These are phyloP conservation scores for Labeo calbasu DNA, from an alignment of 2,797 vertebrate genomes.

Conservation along the genomic window DNA sequence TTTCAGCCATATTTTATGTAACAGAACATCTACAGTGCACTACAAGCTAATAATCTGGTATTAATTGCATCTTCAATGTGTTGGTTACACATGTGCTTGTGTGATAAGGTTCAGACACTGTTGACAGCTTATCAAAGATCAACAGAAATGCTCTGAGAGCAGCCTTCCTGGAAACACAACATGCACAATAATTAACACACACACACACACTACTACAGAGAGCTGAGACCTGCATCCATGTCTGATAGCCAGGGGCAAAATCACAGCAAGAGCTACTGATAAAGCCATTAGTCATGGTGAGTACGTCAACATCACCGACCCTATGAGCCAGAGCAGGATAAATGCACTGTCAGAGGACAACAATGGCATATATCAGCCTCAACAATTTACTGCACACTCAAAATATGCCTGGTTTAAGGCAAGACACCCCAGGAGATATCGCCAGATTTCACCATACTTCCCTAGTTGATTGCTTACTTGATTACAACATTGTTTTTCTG, in stretches of 20 bases:
- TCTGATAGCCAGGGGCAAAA: slow-evolving; percentile 12
- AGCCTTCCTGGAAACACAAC: slow-evolving; percentile 26
- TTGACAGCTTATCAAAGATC: slow-evolving; percentile 19
- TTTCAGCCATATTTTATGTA: neutral
- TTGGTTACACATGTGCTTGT: neutral
- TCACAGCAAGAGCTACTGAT: slow-evolving; percentile 2
- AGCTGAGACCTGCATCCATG: neutral
- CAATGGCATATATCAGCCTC: neutral
- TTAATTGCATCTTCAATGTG: neutral
- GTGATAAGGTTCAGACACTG: neutral
- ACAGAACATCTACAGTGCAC: no score
- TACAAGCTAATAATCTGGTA: neutral
- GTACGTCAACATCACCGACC: neutral
- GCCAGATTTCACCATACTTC: neutral
- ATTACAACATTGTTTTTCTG: no score
- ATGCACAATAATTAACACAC: neutral
- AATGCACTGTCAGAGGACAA: neutral
- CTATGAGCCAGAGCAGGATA: neutral
- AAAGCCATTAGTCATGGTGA: slow-evolving; percentile 26
- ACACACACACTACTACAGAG: neutral
- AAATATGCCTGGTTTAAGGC: neutral
- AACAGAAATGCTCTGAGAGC: neutral
- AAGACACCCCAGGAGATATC: neutral
- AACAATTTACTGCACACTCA: neutral
- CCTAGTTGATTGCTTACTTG: neutral